Base-by-base conservation (phyloP, 2,888 invertebrate species). In the Leucophenga montana region DNA sequence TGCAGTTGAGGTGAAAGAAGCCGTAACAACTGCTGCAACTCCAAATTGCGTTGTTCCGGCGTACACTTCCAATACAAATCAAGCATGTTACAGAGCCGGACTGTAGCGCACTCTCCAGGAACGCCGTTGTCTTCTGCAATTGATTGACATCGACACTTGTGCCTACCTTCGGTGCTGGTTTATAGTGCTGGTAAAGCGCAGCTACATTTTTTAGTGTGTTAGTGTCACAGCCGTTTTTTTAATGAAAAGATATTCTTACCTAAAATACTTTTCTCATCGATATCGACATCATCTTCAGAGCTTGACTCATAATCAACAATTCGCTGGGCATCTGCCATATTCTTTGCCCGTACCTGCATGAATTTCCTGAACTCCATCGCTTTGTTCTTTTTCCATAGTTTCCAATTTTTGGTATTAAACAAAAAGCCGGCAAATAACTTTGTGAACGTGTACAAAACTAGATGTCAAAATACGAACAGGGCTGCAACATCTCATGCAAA, bases 11-110 rank as follows among this genome's bases (percentile, higher is more conserved):
- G 89, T 98, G 98, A 84, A 97, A 94, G 84, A 94, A 94, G 61
- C 94, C 94, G 85, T 91, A 95, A 85, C 98, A 98, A 71, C 93
- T 92, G 8, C 89, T 89, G 85, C 98, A 98, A 54, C 92, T 94
- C 98, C 98, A 98, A 73, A 97, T 94, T 56, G 94, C 89, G 84
- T 97, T 94, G 67, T 90, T 91, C 77, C 95, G 91, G 87, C 94
- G 95, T 14, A 97, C 92, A 53, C 94, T 93, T 3, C 94, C 95
- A 85, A 97, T 97, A 83, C 97, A 97, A 83, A 98, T 95, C 2
- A 97, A 91, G 85, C 98, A 98, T 13, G 95, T 94, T 1, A 94
- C 92, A 9, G 94, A 92, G 8, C 95, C 94, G 20, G 95, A 94
- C 80, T 94, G 92, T 77, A 96, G 92, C 0, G 93, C 91, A 87